Base-by-base conservation (phyloP, 2,113 vertebrate species). In the Vireo altiloquus region DNA sequence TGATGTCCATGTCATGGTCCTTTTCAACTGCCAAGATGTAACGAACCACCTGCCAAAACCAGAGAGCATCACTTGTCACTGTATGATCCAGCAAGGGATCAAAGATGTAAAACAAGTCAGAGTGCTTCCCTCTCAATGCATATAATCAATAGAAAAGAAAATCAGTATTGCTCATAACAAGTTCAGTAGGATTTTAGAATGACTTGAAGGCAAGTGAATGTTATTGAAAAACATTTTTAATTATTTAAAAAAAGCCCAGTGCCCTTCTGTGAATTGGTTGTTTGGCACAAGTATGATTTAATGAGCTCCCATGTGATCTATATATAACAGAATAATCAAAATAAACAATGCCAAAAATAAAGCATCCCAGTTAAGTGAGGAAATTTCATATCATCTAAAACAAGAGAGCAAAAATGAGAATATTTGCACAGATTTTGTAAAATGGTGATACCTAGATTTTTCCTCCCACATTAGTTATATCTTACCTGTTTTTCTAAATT, bases 1-100 rank as follows among this genome's bases (percentile, higher is more conserved):
- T 99, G 98, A 99, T 98, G 93, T 99, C 98, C 95, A 99, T 93
- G 53, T 95, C 97, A 23, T 98, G 97, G 72, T 99, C 99, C 96
- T 98, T 98, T 95, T 97, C 98, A 88, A 98, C 89, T 31, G 96
- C 95, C 97, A 99, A 95, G 97, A 99, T 97, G 96, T 98, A 98
- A 90, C 89, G 97, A 97, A 99, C 98, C 97, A 99, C 99, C 99
- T 99, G 98, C 87, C 82, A 97, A 95, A 95, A 97, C 40, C 53
- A 98, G n/a, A n/a, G 22, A 12, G 13, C 65, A 82, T 15, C 82
- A 61, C 44, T 0, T 87, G 90, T 40, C 92, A 91, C 89, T 28
- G 46, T 10, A 28, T 16, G 54, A 56, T 1, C 16, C 7, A 94
- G 65, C 90, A 88, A 72, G 49, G 25, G 44, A 60, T 19, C 80